Percentiles rank a stretch among this genome's conserved stretches.
phyloP scores from a whole-genome alignment of 2,113 vertebrate species.

The Clinocottus analis region DNA sequence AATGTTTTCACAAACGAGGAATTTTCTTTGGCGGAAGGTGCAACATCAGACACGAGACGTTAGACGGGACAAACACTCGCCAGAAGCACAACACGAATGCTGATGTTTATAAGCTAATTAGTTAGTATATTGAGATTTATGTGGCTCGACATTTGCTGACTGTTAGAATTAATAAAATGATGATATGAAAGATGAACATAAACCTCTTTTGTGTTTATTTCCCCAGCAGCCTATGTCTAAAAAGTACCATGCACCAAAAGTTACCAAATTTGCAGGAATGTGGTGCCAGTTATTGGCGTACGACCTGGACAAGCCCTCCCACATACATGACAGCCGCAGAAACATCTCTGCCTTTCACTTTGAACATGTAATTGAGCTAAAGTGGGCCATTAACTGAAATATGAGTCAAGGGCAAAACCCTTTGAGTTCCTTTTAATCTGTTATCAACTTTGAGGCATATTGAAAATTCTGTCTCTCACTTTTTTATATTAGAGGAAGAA shows the following conservation, averaged over 20 bases:
- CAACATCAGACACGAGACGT: no score
- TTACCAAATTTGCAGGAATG: background rate
- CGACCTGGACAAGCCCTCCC: background rate
- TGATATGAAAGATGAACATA: background rate
- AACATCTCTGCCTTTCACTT: background rate
- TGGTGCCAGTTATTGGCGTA: background rate
- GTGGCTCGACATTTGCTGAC: no score
- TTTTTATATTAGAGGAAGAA: background rate
- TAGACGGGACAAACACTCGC: background rate
- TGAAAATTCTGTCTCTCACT: background rate
- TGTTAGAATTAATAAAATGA: no score
- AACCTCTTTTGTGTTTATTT: background rate
- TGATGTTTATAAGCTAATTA: background rate
- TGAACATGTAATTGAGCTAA: background rate
- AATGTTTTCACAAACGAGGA: no score
- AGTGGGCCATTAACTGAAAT: background rate
- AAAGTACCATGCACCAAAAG: background rate
- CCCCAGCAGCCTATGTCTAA: background rate
- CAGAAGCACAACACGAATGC: background rate
- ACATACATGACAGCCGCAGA: background rate
- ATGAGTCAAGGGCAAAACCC: constrained; percentile 3
- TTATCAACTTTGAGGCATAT: background rate
- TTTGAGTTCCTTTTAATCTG: constrained; percentile 6
- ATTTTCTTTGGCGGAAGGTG: no score
- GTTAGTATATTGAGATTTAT: no score